phyloP scores from a whole-genome alignment of 2,113 vertebrate species.

The Lichenostomus cassidix region DNA sequence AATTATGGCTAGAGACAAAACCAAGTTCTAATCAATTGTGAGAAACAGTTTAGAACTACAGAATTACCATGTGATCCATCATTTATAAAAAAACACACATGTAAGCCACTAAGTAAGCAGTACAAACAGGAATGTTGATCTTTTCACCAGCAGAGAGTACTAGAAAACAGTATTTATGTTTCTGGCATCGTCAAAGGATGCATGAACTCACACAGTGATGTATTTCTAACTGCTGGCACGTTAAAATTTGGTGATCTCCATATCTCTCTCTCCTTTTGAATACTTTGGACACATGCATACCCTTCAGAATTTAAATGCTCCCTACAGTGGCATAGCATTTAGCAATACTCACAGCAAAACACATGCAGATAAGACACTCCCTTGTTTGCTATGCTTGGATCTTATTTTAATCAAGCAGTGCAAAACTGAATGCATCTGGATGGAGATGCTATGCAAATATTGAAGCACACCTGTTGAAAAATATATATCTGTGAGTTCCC shows the following conservation, averaged over 20 bases:
- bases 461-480: not conserved
- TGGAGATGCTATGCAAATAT: not conserved
- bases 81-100: fast-evolving
- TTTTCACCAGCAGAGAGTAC: not conserved
- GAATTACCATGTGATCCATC: not conserved
- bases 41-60: not conserved
- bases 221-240: not conserved
- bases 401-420: not conserved
- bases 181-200: not conserved
- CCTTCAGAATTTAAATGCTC: not conserved
- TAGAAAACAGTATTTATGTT: not conserved
- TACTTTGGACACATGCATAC: not conserved
- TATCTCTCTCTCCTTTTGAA: not conserved
- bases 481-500: not conserved
- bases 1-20: not conserved
- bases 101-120: not conserved
- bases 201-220: not conserved
- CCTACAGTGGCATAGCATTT: not conserved
- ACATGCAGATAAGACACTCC: not conserved
- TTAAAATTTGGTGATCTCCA: not conserved
- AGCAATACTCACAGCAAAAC: not conserved
- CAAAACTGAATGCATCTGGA: not conserved
- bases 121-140: not conserved
- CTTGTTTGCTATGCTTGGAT: not conserved
- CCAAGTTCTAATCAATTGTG: not conserved